Conservation (phyloP, 2,113 vertebrate genomes). For the Symphodus melops region DNA sequence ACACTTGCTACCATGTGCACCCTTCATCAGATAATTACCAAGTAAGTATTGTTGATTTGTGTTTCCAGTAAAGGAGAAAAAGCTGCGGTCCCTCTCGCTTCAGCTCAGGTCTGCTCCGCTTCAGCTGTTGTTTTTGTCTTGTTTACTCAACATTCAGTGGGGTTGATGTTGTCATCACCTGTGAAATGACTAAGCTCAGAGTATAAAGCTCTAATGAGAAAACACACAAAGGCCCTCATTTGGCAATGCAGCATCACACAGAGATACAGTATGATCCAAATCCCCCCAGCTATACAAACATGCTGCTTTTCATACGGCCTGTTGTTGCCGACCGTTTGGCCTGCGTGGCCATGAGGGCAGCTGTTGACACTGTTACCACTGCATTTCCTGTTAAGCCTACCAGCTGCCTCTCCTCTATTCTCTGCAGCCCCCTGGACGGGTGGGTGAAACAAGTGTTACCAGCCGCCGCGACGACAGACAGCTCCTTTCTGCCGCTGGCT, state of each 20-base stretch:
- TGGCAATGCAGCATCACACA: constrained; percentile 53
- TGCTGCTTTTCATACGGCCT: constrained; percentile 74
- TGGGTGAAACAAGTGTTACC: constrained; percentile 85
- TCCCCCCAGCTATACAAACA: constrained; percentile 85
- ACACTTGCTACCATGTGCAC: too few species aligned
- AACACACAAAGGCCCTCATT: constrained; percentile 76
- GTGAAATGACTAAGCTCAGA: constrained; percentile 85
- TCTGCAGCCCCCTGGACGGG: constrained; percentile 75
- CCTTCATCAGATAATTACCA: too few species aligned
- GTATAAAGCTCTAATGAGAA: constrained; percentile 82
- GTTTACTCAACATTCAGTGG: constrained; percentile 79
- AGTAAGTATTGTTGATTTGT: not conserved
- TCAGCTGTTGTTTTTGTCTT: constrained; percentile 79
- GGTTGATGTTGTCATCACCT: constrained; percentile 86
- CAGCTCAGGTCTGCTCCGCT: constrained; percentile 34
- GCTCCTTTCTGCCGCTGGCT: constrained; percentile 85
- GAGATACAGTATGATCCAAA: constrained; percentile 65
- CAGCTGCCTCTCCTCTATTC: constrained; percentile 87
- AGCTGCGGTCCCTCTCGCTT: constrained; percentile 27
- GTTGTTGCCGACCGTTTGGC: constrained; percentile 82
- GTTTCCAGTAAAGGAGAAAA: constrained; percentile 34
- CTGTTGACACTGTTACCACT: constrained; percentile 88
- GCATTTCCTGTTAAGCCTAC: constrained; percentile 87
- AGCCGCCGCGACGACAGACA: constrained; percentile 89
- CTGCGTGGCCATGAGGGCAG: constrained; percentile 79